Conservation (phyloP, 1,140 invertebrate genomes). For the Drosophila leontia region DNA sequence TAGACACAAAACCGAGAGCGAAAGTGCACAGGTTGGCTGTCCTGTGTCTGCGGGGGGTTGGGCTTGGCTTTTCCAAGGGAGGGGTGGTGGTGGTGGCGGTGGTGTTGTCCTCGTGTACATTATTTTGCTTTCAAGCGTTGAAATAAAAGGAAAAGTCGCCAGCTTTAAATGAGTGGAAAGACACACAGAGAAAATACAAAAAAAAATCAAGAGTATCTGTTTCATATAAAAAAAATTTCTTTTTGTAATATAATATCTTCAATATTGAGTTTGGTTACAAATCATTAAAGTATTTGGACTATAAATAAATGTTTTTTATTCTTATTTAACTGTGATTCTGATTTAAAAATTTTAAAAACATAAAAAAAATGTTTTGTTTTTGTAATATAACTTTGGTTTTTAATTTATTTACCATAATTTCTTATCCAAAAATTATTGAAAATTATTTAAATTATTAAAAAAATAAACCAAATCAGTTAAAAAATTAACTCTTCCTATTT, state of each 20-base stretch:
- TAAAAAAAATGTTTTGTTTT: background rate
- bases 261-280: background rate
- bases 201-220: background rate
- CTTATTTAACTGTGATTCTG: too few relatives aligned
- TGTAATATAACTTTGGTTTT: background rate
- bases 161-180: conserved; percentile 70
- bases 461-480: background rate
- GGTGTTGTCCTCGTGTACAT: conserved; percentile 71
- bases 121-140: conserved; percentile 78
- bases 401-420: background rate
- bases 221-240: too few relatives aligned
- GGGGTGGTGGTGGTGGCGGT: background rate
- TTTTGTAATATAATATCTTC: background rate
- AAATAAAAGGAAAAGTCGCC: conserved; percentile 75
- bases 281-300: background rate
- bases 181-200: conserved; percentile 9
- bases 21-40: conserved; percentile 68
- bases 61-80: too few relatives aligned
- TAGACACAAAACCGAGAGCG: conserved; percentile 54
- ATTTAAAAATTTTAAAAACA: background rate
- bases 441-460: background rate
- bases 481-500: background rate
- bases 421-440: too few relatives aligned
- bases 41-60: conserved; percentile 22
- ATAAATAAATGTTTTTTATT: too few relatives aligned